These are phyloP conservation scores for Staurois parvus DNA, from an alignment of 2,797 vertebrate species.

Conservation along the genomic window DNA sequence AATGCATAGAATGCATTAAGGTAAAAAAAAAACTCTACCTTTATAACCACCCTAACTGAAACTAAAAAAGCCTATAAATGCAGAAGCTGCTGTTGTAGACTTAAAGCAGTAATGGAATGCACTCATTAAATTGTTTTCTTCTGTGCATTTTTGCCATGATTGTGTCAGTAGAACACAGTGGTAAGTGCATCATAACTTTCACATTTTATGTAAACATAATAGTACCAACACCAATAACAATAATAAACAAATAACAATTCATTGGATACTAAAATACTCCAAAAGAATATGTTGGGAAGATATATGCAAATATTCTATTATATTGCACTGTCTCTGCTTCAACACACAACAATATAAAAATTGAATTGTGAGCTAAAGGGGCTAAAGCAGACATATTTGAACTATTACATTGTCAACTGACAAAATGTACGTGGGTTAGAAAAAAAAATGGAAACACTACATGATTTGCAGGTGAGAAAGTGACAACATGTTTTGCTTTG, in stretches of 20 bases:
- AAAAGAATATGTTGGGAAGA: neutral
- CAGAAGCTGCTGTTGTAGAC: neutral
- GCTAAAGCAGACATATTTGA: no score
- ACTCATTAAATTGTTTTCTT: neutral
- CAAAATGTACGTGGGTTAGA: no score
- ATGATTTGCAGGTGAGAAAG: no score
- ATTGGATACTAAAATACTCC: neutral
- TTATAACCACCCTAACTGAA: no score
- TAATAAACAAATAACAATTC: conserved; percentile 15
- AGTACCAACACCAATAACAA: no score
- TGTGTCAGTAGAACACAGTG: neutral
- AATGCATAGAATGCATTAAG: no score
- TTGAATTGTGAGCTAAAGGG: no score
- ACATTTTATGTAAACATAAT: conserved; percentile 23
- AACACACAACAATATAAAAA: neutral
- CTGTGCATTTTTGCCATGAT: neutral
- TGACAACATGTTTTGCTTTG: no score
- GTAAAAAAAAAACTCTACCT: no score
- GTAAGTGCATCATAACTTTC: neutral
- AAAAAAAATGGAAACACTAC: no score
- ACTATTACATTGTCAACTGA: no score
- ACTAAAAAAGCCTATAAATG: neutral
- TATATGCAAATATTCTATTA: neutral
- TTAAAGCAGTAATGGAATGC: neutral
- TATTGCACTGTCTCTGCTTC: neutral